These are phyloP conservation scores for Ophion costatus DNA, from an alignment of 2,888 invertebrate genomes.

Conservation along the genomic window DNA sequence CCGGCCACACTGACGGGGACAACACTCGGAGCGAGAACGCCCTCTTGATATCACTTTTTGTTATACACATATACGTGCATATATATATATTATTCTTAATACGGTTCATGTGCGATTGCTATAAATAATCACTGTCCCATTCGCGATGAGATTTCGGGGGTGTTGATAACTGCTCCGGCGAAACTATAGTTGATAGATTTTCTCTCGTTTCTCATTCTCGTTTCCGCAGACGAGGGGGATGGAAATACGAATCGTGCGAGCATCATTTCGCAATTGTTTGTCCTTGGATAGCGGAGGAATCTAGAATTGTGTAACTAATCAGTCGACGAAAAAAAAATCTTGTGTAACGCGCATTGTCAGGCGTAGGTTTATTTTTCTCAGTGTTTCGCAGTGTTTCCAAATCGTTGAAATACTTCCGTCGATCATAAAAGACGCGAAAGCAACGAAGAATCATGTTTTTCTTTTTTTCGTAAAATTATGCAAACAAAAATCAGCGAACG, in stretches of 20 bases:
- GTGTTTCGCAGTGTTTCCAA: conserved; percentile 18
- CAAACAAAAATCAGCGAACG: neutral
- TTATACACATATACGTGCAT: conserved; percentile 63
- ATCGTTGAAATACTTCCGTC: neutral
- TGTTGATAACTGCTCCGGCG: conserved; percentile 34
- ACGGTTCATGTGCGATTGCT: conserved; percentile 62
- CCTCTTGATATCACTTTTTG: conserved; percentile 69
- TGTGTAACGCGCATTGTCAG: conserved; percentile 32
- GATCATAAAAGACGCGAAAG: neutral
- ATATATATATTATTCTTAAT: conserved; percentile 66
- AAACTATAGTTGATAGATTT: conserved; percentile 18
- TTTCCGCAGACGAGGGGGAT: neutral
- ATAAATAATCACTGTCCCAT: conserved; percentile 42
- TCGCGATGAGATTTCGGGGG: conserved; percentile 31
- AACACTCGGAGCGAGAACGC: conserved; percentile 67
- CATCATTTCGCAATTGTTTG: conserved; percentile 5
- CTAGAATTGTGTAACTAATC: conserved; percentile 29
- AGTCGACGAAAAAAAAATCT: conserved; percentile 25
- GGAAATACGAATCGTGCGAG: neutral
- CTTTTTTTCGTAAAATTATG: neutral
- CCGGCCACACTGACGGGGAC: neutral
- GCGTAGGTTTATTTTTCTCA: conserved; percentile 38
- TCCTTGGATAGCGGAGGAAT: neutral
- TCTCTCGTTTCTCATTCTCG: neutral
- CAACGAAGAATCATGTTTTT: conserved; percentile 26